Evolutionary conservation across 2,797 vertebrate species (phyloP).

Genomic region (Cacajao melanocephalus): DNA sequence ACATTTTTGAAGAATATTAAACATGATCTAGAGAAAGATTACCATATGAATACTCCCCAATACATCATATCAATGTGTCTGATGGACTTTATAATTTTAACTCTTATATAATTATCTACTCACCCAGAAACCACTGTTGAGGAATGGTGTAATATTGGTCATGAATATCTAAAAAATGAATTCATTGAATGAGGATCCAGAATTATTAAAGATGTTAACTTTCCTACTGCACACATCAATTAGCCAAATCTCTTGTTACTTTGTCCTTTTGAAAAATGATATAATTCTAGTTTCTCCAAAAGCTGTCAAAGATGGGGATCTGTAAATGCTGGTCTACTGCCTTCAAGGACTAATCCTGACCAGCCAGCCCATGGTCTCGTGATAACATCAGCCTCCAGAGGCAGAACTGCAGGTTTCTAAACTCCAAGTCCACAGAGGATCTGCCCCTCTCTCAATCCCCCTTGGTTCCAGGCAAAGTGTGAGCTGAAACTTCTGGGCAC

Average conservation of each 20-base stretch:
- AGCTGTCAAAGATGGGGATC: background rate
- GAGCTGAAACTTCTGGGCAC: constrained; percentile 59
- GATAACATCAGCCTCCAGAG: background rate
- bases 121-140: background rate
- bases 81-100: background rate
- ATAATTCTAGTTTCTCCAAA: background rate
- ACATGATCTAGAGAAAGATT: background rate
- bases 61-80: background rate
- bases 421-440: background rate
- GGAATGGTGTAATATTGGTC: background rate
- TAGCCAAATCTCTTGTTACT: background rate
- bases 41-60: background rate
- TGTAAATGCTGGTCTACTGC: background rate
- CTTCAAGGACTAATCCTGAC: background rate
- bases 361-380: background rate
- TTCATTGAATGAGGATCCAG: background rate
- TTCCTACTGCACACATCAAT: background rate
- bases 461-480: constrained; percentile 12
- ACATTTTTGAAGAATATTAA: constrained; percentile 22
- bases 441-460: background rate
- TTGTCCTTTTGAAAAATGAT: background rate
- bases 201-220: background rate
- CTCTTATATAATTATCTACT: background rate
- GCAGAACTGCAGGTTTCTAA: background rate
- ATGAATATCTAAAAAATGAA: background rate